Evolutionary conservation across 2,888 invertebrate species (phyloP), one percentile per base, ranked within the genome.

Genomic region (Hanleya hanleyi): DNA sequence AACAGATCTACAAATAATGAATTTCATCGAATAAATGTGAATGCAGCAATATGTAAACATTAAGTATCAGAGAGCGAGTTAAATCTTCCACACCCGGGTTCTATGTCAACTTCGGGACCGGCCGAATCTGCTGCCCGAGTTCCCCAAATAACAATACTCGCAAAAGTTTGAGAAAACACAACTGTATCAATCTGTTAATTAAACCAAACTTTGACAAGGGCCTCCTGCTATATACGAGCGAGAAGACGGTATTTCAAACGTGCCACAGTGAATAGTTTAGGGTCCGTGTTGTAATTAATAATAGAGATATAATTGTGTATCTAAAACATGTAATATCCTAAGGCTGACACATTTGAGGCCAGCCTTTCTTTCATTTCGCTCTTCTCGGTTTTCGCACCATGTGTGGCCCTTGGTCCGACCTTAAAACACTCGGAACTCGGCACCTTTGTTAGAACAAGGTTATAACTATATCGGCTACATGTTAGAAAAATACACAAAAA

Each of bases 1-100:
- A 57, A 57, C 57, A 57, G 57, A 57, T 57, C 29, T 57, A 32
- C 32, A 57, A 57, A 57, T 57, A 57, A 32, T 29, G 29, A 29
- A 26, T 22, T 57, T 29, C 57, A 57, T 18, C 57, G 57, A 15
- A 57, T 57, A 57, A 57, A 57, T 57, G 32, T 57, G 57, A 29
- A 57, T 29, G 22, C 57, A 57, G 57, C 57, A 29, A 57, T 57
- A 57, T 57, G 57, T 57, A 57, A 57, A 57, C 57, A 57, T 57
- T 15, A 29, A 57, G 22, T 29, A 22, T 22, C 26, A 29, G 22
- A 57, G 29, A 22, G 32, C 22, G 57, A 32, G 22, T 22, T 15
- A 32, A 26, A 15, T 22, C 32, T 12, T 29, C 32, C 22, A 29
- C 22, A 57, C n/a, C n/a, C n/a, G n/a, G n/a, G n/a, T n/a, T n/a